These are phyloP conservation scores for Tachyglossus aculeatus DNA, from an alignment of 2,797 vertebrate species.

Conservation along the genomic window DNA sequence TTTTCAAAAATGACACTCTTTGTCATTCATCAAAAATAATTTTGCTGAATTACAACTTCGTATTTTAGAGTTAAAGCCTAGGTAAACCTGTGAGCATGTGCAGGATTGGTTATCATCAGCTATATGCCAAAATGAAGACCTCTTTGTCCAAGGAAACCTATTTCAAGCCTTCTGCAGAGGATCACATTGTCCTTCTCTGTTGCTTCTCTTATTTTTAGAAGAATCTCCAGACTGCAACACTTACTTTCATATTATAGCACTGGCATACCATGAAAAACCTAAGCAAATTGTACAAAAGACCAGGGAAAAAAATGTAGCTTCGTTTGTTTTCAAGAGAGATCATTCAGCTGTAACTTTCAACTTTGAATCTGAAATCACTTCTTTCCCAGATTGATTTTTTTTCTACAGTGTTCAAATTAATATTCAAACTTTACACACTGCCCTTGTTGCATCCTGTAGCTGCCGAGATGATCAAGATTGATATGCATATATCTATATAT, in stretches of 20 bases:
- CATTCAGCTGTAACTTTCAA: not conserved
- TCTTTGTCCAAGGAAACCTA: too few relatives aligned
- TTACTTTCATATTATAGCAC: not conserved
- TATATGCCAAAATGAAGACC: not conserved
- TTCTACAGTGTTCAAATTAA: not conserved
- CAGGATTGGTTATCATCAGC: not conserved
- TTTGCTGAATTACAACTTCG: not conserved
- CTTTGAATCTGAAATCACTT: not conserved
- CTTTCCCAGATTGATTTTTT: not conserved
- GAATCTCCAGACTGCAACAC: not conserved
- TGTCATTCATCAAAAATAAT: not conserved
- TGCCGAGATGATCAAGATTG: not conserved
- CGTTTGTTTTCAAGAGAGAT: not conserved
- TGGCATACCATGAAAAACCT: too few relatives aligned
- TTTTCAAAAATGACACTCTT: not conserved
- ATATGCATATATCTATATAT: too few relatives aligned
- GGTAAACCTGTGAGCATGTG: not conserved
- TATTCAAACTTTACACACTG: slow-evolving; percentile 20
- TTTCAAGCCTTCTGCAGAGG: too few relatives aligned
- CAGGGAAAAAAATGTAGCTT: not conserved
- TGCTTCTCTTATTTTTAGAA: not conserved
- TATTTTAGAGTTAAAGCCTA: not conserved
- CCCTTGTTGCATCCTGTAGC: not conserved
- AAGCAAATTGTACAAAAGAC: not conserved
- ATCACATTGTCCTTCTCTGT: too few relatives aligned